Evolutionary conservation across 2,113 vertebrate species (phyloP).

Genomic region (Caretta caretta): DNA sequence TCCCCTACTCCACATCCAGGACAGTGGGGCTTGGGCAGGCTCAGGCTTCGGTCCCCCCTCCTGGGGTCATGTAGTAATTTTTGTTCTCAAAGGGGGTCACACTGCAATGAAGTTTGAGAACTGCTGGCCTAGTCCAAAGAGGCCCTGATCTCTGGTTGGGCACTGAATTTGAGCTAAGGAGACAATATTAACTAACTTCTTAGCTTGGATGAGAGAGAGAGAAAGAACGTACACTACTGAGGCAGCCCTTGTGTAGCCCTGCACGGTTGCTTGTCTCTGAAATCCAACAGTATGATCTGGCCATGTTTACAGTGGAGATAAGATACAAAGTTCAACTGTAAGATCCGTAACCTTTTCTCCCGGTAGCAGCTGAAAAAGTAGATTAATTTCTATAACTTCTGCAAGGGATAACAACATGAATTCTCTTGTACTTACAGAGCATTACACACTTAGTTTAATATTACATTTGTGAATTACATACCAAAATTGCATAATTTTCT

Average conservation of each 20-base stretch:
- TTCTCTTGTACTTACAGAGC: slow-evolving; percentile 24
- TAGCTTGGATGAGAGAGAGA: neutral
- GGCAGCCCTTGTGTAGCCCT: neutral
- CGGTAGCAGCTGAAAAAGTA: slow-evolving; percentile 4
- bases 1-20: too few species aligned
- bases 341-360: neutral
- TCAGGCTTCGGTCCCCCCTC: too few species aligned
- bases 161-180: neutral
- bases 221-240: neutral
- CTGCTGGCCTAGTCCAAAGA: neutral
- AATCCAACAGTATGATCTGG: neutral
- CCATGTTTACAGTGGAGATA: neutral
- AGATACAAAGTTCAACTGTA: neutral
- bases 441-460: slow-evolving; percentile 25
- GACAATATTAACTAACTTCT: neutral
- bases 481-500: slow-evolving; percentile 22
- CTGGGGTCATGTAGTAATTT: too few species aligned
- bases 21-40: too few species aligned
- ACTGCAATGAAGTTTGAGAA: too few species aligned
- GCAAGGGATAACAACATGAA: slow-evolving; percentile 14
- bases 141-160: neutral
- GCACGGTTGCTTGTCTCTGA: accelerated
- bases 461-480: neutral
- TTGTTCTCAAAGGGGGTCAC: too few species aligned
- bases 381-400: slow-evolving; percentile 43